Evolutionary conservation across 2,113 vertebrate species (phyloP).

Genomic region (Lasiurus borealis): DNA sequence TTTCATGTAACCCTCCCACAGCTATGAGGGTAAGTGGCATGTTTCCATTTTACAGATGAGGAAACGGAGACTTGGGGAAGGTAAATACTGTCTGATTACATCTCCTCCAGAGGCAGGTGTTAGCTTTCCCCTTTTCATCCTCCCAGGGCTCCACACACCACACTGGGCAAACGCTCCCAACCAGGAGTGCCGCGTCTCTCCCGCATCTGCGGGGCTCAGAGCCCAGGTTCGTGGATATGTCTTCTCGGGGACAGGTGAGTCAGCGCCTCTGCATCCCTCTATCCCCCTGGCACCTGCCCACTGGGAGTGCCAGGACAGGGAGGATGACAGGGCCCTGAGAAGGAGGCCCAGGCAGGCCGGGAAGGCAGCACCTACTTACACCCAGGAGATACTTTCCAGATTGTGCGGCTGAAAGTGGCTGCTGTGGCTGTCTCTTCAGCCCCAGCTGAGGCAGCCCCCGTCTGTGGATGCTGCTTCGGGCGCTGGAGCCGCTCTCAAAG

Average conservation of each 20-base stretch:
- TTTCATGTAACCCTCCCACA: not conserved
- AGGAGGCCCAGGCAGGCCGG: not conserved
- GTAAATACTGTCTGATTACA: not conserved
- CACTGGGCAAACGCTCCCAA: not conserved
- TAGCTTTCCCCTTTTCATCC: not conserved
- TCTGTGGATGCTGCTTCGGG: not conserved
- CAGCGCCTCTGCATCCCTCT: no score
- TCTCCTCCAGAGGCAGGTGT: no score
- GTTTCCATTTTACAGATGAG: not conserved
- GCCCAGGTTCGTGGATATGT: not conserved
- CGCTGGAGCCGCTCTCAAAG: constrained; percentile 5
- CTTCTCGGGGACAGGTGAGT: fast-evolving
- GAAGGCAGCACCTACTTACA: not conserved
- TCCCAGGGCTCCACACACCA: not conserved
- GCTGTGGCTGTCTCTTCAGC: fast-evolving
- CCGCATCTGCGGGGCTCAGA: fast-evolving
- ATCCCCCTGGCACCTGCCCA: not conserved
- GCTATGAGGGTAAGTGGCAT: not conserved
- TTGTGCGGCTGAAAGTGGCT: not conserved
- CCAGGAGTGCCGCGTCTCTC: no score
- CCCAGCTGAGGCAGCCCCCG: not conserved
- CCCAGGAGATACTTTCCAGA: not conserved
- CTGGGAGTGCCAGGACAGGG: not conserved
- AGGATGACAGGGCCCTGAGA: no score
- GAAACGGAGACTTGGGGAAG: constrained; percentile 11